phyloP scores from a whole-genome alignment of 2,888 invertebrate genomes.

The Lycocerus yunnanus region DNA sequence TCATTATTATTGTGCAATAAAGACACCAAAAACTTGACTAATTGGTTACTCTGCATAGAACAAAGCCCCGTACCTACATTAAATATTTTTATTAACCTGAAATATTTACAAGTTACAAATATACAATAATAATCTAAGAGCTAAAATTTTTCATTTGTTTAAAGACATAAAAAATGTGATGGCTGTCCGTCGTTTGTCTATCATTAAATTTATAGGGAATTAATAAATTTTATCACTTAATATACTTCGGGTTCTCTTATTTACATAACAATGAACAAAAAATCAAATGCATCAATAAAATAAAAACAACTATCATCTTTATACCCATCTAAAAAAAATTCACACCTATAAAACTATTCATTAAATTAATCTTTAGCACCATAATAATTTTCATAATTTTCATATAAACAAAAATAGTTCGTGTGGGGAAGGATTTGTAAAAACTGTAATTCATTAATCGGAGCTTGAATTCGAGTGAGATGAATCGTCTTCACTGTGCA shows the following conservation, averaged over 20 bases:
- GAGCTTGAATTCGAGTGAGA: constrained; percentile 32
- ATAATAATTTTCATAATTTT: background rate
- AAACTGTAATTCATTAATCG: background rate
- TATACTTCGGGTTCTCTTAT: background rate
- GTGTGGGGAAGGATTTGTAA: background rate
- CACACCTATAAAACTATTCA: constrained; percentile 1
- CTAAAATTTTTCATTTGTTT: background rate
- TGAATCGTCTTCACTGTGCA: constrained; percentile 38
- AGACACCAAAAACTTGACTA: background rate
- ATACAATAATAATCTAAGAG: background rate
- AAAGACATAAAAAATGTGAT: background rate
- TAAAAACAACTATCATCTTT: background rate
- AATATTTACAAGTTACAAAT: background rate
- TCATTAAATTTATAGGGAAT: background rate
- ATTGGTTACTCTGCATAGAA: too few relatives aligned
- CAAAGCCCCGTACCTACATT: background rate
- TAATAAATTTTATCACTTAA: background rate
- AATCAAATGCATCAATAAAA: background rate
- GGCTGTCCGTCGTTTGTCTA: background rate
- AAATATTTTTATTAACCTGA: background rate
- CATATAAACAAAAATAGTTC: background rate
- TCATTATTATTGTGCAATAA: background rate
- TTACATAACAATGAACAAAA: background rate
- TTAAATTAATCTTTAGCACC: background rate
- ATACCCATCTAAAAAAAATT: background rate